Base-by-base conservation (phyloP, 1,140 invertebrate genomes). In the Reticulitermes speratus region DNA sequence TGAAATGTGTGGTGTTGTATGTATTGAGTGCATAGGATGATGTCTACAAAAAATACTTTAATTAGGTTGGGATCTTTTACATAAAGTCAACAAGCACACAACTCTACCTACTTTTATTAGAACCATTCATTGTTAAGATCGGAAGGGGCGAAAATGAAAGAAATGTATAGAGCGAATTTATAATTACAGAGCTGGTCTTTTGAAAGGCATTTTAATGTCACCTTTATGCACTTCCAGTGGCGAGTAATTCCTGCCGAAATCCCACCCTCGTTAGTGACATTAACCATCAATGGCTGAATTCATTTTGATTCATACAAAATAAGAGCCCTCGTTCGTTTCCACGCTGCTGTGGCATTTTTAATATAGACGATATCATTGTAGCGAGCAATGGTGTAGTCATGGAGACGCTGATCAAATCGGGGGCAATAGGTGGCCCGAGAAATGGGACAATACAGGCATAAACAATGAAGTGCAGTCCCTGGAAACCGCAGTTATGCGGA, bases 401-500 rank as follows among this genome's bases (percentile, higher is more conserved):
- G 65, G 65, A 75, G n/a, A 75, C 65, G 65, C 8, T 75, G 25
- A 75, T 75, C 65, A 30, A 30, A 75, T 75, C n/a, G 65, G 65
- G 65, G 65, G 65, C 65, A 75, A 30, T 75, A 75, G 65, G 25
- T 75, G 65, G 30, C 65, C 65, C 65, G 65, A 75, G 65, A 75
- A 25, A 30, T 30, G 7, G 65, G n/a, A 55, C 52, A 55, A 55
- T 55, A 55, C 19, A 55, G 52, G 19, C 19, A 55, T 55, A 75
- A 75, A 75, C 65, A 75, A 75, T 75, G 59, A 30, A 3, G 65
- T 75, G 65, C 12, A 75, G 65, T 6, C 65, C 65, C 65, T 75
- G 65, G 65, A 75, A 75, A 75, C 65, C 65, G 65, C 65, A 75
- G 25, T 75, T 75, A 75, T 16, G 65, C 65, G 65, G n/a, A 75